phyloP scores from a whole-genome alignment of 2,888 invertebrate species.

The Trypoxylon attenuatum region DNA sequence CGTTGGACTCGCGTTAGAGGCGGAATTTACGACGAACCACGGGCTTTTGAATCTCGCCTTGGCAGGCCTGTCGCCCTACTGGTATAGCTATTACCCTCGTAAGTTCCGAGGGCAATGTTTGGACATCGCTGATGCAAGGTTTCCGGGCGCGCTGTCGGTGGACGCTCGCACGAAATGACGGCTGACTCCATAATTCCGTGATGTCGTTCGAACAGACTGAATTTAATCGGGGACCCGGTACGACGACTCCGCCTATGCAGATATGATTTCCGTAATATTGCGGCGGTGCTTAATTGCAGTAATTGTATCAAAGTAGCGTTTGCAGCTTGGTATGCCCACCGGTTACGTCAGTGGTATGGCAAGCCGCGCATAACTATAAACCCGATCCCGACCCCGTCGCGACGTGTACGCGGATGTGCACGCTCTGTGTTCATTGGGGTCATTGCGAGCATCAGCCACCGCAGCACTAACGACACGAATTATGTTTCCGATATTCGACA shows the following conservation, averaged over 20 bases:
- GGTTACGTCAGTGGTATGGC: slow-evolving; percentile 30
- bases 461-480: slow-evolving; percentile 5
- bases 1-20: too few relatives aligned
- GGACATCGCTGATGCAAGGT: not conserved
- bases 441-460: slow-evolving; percentile 3
- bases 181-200: slow-evolving; percentile 12
- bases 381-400: too few relatives aligned
- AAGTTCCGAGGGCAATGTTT: not conserved
- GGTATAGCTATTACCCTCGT: not conserved
- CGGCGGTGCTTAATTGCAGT: slow-evolving; percentile 51
- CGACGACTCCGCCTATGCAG: slow-evolving; percentile 24
- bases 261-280: slow-evolving; percentile 49
- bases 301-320: slow-evolving; percentile 55
- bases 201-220: slow-evolving; percentile 30
- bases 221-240: slow-evolving; percentile 46
- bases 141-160: not conserved
- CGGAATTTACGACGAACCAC: not conserved
- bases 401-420: slow-evolving; percentile 19
- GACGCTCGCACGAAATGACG: slow-evolving; percentile 9
- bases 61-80: not conserved
- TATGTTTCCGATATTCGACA: slow-evolving; percentile 8
- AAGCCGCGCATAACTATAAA: slow-evolving; percentile 34
- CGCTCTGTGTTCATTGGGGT: slow-evolving; percentile 10
- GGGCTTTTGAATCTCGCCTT: not conserved
- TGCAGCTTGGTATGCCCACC: slow-evolving; percentile 36